A percentile compares a stretch with the other conserved stretches of the same genome.
Conservation (phyloP, 2,113 vertebrate genomes). For the Columba janthina region DNA sequence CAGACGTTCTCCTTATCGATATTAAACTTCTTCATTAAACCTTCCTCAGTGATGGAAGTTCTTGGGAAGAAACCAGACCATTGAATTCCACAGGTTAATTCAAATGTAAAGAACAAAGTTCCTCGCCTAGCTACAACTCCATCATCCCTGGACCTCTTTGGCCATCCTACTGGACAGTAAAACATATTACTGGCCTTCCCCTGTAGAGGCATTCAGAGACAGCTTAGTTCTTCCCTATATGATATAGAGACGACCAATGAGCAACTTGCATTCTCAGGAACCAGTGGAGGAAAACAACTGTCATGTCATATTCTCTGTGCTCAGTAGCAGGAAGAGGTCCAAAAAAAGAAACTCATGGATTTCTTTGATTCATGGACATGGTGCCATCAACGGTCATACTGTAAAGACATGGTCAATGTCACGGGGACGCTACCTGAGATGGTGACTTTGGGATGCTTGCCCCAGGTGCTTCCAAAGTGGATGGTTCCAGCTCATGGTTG, state of each 20-base stretch:
- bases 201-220: neutral
- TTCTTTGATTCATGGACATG: neutral
- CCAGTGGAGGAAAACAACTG: neutral
- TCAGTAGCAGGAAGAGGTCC: neutral
- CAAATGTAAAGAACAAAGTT: neutral
- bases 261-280: neutral
- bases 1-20: neutral
- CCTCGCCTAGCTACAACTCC: neutral
- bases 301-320: neutral
- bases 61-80: neutral
- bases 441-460: conserved; percentile 93
- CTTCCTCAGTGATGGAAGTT: neutral
- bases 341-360: neutral
- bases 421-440: conserved; percentile 85
- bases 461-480: conserved; percentile 76
- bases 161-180: neutral
- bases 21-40: neutral
- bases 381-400: neutral
- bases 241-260: neutral
- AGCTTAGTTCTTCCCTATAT: neutral
- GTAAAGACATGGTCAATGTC: neutral
- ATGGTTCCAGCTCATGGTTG: conserved; percentile 84
- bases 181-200: neutral
- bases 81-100: neutral
- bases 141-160: neutral